Conservation (phyloP, 2,113 vertebrate species). For the Psophia crepitans region DNA sequence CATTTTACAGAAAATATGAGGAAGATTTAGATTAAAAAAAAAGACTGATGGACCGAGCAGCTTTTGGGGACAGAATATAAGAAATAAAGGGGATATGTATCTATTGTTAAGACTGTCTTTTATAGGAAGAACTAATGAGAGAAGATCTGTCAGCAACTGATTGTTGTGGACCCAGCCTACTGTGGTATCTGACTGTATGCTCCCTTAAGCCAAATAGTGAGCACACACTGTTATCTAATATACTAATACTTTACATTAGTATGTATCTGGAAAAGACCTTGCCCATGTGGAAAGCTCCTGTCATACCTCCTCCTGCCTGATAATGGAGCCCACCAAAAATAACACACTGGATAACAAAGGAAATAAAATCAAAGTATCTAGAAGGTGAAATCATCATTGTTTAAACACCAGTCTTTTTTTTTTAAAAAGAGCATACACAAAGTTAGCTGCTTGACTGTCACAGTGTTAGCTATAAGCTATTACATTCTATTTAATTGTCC, state of each 20-base stretch:
- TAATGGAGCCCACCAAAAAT: background rate
- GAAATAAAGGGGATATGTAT: background rate
- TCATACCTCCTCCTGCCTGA: background rate
- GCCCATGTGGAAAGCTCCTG: background rate
- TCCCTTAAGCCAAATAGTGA: background rate
- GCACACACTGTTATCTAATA: background rate
- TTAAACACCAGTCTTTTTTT: background rate
- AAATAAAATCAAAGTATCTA: background rate
- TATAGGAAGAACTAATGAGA: background rate
- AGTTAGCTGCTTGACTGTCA: background rate
- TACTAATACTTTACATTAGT: background rate
- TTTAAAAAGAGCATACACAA: background rate
- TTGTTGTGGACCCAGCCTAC: background rate
- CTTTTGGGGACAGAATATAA: background rate
- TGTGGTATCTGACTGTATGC: background rate
- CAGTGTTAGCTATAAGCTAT: background rate
- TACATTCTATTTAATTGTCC: background rate
- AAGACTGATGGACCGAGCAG: background rate
- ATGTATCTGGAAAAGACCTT: background rate
- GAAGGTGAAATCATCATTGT: background rate
- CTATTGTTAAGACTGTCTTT: background rate
- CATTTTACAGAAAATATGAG: background rate
- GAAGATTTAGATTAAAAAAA: background rate
- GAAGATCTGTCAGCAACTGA: background rate
- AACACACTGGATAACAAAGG: background rate